A percentile compares a stretch with the other conserved stretches of the same genome.
These are phyloP conservation scores for Drosophila suzukii DNA, from an alignment of 1,140 invertebrate genomes.

Conservation along the genomic window DNA sequence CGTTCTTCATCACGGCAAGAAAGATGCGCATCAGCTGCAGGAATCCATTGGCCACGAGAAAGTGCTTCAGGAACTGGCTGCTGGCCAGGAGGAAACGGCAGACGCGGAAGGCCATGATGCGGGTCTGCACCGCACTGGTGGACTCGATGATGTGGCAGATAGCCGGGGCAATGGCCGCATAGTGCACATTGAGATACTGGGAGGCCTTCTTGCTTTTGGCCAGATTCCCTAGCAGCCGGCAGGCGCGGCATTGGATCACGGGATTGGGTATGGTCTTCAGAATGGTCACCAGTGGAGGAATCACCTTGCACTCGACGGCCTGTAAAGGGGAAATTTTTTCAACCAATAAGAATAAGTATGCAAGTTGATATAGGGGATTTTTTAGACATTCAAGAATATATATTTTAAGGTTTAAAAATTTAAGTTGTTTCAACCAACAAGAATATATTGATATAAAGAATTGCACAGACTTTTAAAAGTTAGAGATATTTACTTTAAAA, in stretches of 20 bases:
- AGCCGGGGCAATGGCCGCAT: slow-evolving; percentile 70
- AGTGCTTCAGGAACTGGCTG: slow-evolving; percentile 72
- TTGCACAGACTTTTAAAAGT: too few relatives aligned
- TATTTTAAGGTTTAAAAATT: neutral
- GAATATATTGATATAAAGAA: too few relatives aligned
- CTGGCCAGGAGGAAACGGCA: slow-evolving; percentile 70
- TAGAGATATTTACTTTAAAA: too few relatives aligned
- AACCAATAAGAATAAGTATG: too few relatives aligned
- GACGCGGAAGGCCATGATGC: slow-evolving; percentile 79
- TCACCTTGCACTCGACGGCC: slow-evolving; percentile 75
- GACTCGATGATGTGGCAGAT: slow-evolving; percentile 81
- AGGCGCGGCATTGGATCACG: slow-evolving; percentile 77
- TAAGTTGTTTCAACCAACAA: neutral
- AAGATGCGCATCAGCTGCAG: slow-evolving; percentile 72
- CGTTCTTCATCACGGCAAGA: slow-evolving; percentile 73
- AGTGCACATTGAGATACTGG: slow-evolving; percentile 47
- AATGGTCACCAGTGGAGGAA: slow-evolving; percentile 68
- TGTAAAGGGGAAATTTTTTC: slow-evolving; percentile 12
- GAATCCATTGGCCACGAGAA: slow-evolving; percentile 69
- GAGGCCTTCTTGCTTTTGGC: slow-evolving; percentile 72
- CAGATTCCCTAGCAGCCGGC: slow-evolving; percentile 78
- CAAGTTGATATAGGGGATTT: too few relatives aligned
- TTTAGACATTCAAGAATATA: too few relatives aligned
- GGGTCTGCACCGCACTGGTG: slow-evolving; percentile 70
- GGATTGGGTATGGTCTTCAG: slow-evolving; percentile 82